Conservation (phyloP, 2,888 invertebrate genomes). For the Calameuta idolon region DNA sequence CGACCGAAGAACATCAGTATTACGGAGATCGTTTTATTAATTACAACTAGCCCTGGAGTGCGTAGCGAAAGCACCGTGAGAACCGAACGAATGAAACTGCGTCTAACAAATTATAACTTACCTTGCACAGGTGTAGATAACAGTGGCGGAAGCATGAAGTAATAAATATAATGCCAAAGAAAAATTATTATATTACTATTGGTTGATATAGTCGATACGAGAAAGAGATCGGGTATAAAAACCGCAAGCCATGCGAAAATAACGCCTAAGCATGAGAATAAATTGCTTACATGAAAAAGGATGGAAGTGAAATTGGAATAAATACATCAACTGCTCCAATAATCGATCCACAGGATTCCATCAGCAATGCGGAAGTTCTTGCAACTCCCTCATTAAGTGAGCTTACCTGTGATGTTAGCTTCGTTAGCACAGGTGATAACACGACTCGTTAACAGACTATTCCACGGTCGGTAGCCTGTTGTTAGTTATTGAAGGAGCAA, state of each 20-base stretch:
- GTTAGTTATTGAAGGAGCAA: not conserved
- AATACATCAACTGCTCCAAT: not conserved
- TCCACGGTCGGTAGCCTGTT: not conserved
- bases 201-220: not conserved
- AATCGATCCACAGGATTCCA: not conserved
- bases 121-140: not conserved
- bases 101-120: not conserved
- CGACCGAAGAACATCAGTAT: not conserved
- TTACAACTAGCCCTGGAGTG: not conserved
- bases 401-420: not conserved
- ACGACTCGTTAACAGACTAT: not conserved
- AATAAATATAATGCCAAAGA: not conserved
- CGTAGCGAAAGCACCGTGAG: not conserved
- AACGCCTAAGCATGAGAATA: not conserved
- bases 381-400: not conserved
- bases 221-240: not conserved
- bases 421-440: not conserved
- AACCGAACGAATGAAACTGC: not conserved
- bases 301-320: not conserved
- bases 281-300: not conserved
- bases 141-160: not conserved
- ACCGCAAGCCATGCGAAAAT: not conserved
- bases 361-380: not conserved
- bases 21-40: not conserved
- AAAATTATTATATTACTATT: not conserved